phyloP scores from a whole-genome alignment of 1,140 invertebrate genomes.

The Triops cancriformis region DNA sequence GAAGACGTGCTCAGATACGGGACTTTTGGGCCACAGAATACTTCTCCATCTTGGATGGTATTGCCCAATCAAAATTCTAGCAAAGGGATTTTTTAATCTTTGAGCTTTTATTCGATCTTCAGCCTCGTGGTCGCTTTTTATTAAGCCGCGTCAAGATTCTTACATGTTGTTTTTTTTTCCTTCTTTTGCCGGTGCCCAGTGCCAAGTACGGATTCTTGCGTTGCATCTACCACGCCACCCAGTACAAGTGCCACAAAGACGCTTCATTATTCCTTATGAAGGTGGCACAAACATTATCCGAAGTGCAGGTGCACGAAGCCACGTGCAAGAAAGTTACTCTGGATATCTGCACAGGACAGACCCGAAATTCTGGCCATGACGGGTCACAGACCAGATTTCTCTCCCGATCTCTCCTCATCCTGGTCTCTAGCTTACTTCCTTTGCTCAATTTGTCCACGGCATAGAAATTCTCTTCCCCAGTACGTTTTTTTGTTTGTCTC shows the following conservation, averaged over 20 bases:
- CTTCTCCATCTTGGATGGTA: no score
- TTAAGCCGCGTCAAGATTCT: not conserved
- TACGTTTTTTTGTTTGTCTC: not conserved
- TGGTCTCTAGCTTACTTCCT: not conserved
- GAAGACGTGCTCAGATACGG: no score
- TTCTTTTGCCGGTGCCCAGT: constrained; percentile 29
- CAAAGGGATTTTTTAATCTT: no score
- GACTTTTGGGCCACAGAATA: no score
- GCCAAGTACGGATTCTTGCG: constrained; percentile 37
- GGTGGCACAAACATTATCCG: constrained; percentile 26
- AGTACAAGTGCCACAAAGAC: constrained; percentile 35
- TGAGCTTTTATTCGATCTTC: not conserved
- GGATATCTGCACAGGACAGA: constrained; percentile 18
- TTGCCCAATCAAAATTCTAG: no score
- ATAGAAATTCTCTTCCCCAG: not conserved
- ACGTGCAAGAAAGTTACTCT: constrained; percentile 23
- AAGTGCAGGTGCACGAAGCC: constrained; percentile 26
- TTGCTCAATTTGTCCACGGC: not conserved
- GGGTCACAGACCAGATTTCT: not conserved
- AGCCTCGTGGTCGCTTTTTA: not conserved
- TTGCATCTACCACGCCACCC: constrained; percentile 35
- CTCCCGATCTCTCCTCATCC: not conserved
- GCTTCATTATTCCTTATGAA: constrained; percentile 33
- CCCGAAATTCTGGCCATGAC: not conserved
- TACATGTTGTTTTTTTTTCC: constrained; percentile 20